Conservation (phyloP, 2,113 vertebrate species). For the Miniopterus natalensis region DNA sequence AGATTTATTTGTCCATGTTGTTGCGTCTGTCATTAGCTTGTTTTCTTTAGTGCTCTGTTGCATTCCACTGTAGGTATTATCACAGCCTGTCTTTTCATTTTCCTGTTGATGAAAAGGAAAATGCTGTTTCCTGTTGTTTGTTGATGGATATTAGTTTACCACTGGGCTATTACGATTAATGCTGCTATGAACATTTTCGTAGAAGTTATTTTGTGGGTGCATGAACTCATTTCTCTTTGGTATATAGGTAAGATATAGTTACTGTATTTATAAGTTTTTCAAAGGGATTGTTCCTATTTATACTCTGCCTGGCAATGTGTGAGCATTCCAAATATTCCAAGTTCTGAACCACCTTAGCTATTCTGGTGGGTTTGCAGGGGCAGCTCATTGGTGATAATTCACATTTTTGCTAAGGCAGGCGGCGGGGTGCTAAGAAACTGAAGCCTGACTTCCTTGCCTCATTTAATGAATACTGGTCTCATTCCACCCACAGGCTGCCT, state of each 20-base stretch:
- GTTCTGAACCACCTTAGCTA: conserved; percentile 6
- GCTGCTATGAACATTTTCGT: neutral
- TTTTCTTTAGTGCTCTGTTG: neutral
- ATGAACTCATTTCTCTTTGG: neutral
- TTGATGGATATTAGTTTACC: neutral
- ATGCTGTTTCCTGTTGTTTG: neutral
- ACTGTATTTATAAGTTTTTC: neutral
- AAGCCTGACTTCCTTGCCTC: neutral
- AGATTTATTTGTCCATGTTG: neutral
- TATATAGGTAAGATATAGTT: neutral
- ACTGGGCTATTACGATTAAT: neutral
- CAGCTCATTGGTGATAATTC: neutral
- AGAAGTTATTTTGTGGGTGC: neutral
- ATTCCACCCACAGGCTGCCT: neutral
- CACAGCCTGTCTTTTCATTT: neutral
- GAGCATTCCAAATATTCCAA: neutral
- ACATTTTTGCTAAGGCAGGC: neutral
- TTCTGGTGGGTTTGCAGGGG: neutral
- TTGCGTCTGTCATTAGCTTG: neutral
- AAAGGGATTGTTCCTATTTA: neutral
- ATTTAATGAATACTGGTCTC: neutral
- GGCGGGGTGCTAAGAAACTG: neutral
- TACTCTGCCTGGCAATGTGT: neutral
- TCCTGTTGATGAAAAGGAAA: neutral
- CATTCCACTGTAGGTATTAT: neutral